Conservation (phyloP, 2,797 vertebrate genomes). For the Galagoides demidoff region DNA sequence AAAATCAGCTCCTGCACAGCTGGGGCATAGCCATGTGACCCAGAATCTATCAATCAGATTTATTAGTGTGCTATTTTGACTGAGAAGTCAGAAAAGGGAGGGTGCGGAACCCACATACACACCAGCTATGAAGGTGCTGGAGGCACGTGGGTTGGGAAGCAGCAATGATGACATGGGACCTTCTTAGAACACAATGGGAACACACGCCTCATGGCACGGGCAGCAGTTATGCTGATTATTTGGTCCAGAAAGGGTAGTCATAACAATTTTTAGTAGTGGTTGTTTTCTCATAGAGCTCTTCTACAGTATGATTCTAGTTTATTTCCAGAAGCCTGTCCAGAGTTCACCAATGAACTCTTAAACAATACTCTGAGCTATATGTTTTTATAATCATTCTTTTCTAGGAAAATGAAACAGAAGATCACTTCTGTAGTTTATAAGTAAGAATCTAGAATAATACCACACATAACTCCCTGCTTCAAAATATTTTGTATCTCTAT, state of each 20-base stretch:
- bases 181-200: not conserved
- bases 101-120: not conserved
- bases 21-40: rapidly evolving
- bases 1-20: not conserved
- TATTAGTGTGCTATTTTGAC: not conserved
- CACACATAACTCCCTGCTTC: not conserved
- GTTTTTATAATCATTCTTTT: not conserved
- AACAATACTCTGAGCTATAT: not conserved
- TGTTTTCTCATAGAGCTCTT: not conserved
- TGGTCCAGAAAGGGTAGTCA: not conserved
- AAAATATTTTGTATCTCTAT: not conserved
- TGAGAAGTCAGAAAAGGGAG: not conserved
- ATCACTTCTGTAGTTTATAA: not conserved
- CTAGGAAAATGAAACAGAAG: not conserved
- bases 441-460: not conserved
- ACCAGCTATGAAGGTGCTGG: not conserved
- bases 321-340: not conserved
- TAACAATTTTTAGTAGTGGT: not conserved
- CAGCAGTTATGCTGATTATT: not conserved
- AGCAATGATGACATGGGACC: rapidly evolving
- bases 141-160: not conserved
- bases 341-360: not conserved
- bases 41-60: not conserved
- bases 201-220: not conserved
- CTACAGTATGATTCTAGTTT: not conserved